Evolutionary conservation across 2,888 invertebrate genomes (phyloP).

Genomic region (Dolomedes plantarius): DNA sequence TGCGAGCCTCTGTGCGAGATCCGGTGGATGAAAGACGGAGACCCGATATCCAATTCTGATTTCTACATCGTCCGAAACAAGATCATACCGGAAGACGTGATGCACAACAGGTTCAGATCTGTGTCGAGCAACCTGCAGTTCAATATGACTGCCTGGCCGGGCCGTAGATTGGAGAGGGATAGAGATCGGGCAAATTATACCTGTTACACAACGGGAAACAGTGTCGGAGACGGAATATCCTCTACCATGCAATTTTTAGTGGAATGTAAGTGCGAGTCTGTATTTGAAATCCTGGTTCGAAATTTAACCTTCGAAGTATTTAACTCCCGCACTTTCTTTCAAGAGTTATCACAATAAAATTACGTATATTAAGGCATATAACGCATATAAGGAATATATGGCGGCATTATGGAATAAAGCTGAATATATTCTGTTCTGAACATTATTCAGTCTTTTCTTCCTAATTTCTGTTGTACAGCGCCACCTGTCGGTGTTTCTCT

Average conservation of each 20-base stretch:
- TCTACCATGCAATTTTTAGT: conserved; percentile 90
- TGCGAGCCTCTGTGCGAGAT: conserved; percentile 91
- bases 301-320: no score
- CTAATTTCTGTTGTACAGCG: no score
- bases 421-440: no score
- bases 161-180: conserved; percentile 71
- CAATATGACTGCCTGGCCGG: conserved; percentile 73
- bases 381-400: no score
- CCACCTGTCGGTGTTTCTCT: no score
- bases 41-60: conserved; percentile 73
- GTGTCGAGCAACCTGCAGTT: conserved; percentile 87
- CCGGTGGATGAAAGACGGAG: conserved; percentile 88
- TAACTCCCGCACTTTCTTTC: no score
- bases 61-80: conserved; percentile 41
- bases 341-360: no score
- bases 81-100: conserved; percentile 65
- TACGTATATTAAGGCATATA: no score
- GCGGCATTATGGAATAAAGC: no score
- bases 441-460: no score
- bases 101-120: conserved; percentile 88
- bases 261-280: conserved; percentile 91
- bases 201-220: conserved; percentile 73
- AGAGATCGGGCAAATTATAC: conserved; percentile 74
- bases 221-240: conserved; percentile 86
- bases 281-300: no score